Conservation (phyloP, 1,140 invertebrate species). For the Drosophila cardini region DNA sequence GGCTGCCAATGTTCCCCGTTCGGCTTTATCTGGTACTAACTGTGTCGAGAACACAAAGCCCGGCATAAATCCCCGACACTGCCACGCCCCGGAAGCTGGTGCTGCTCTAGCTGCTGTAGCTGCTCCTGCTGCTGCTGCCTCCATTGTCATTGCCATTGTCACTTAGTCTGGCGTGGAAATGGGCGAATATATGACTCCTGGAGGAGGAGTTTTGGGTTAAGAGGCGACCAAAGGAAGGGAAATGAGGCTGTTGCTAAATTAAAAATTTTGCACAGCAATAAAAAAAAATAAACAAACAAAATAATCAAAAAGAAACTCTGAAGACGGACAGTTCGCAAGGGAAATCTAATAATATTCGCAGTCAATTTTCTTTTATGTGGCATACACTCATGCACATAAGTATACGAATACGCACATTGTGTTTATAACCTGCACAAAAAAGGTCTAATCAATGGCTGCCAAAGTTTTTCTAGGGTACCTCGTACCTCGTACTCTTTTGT, state of each 20-base stretch:
- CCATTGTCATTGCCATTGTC: constrained; percentile 31
- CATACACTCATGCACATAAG: constrained; percentile 24
- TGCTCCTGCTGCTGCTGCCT: constrained; percentile 13
- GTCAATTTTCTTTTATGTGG: constrained; percentile 77
- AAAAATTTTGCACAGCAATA: constrained; percentile 48
- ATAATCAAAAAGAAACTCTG: constrained; percentile 1
- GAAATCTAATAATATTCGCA: constrained; percentile 68
- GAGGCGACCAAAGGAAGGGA: not conserved
- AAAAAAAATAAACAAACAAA: constrained; percentile 38
- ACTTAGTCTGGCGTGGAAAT: constrained; percentile 19
- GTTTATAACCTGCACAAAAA: too few relatives aligned
- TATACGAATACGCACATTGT: constrained; percentile 11
- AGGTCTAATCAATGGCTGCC: too few relatives aligned
- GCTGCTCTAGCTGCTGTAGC: not conserved
- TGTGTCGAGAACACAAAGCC: constrained; percentile 43
- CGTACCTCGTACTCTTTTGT: constrained; percentile 12
- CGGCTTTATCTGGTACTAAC: constrained; percentile 17
- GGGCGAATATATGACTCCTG: constrained; percentile 28
- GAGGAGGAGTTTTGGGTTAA: too few relatives aligned
- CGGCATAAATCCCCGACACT: constrained; percentile 42
- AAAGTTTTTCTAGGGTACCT: not conserved
- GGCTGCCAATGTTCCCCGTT: not conserved
- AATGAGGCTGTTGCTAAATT: constrained; percentile 27
- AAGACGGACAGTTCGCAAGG: constrained; percentile 29
- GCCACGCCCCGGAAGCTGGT: constrained; percentile 17